Percentiles rank a stretch among this genome's conserved stretches.
Evolutionary conservation across 37 sponge, comb jelly and placozoan species (phyloP).

Genomic region (Chondrilla cf. caribensis): DNA sequence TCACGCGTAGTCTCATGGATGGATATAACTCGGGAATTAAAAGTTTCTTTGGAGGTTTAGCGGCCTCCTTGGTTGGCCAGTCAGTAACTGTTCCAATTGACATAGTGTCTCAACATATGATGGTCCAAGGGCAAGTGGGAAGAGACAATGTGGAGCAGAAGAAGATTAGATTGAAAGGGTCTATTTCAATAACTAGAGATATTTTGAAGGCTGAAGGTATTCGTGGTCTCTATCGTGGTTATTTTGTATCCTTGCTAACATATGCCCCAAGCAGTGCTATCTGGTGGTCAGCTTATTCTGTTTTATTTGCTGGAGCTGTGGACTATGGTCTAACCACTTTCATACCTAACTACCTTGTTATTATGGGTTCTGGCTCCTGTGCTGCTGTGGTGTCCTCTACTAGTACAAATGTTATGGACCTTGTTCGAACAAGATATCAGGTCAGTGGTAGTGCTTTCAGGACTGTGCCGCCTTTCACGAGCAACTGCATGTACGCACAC

Average conservation of each 20-base stretch:
- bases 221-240: constrained; percentile 85
- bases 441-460: too few species aligned
- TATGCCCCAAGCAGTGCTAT: constrained; percentile 91
- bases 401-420: constrained; percentile 91
- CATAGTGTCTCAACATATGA: constrained; percentile 82
- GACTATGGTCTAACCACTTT: not conserved
- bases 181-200: constrained; percentile 41
- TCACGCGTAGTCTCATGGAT: constrained; percentile 46
- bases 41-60: constrained; percentile 77
- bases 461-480: too few species aligned
- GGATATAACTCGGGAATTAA: constrained; percentile 62
- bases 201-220: constrained; percentile 65
- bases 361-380: constrained; percentile 28
- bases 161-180: constrained; percentile 24
- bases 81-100: constrained; percentile 87
- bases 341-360: not conserved
- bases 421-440: constrained; percentile 93
- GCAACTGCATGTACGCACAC: too few species aligned
- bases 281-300: constrained; percentile 87
- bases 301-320: not conserved
- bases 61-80: constrained; percentile 85
- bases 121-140: constrained; percentile 82
- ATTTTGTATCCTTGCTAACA: constrained; percentile 80
- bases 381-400: constrained; percentile 44
- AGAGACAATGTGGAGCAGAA: constrained; percentile 40